Evolutionary conservation across 2,888 invertebrate species (phyloP).

Genomic region (Epirrhoe tristata): DNA sequence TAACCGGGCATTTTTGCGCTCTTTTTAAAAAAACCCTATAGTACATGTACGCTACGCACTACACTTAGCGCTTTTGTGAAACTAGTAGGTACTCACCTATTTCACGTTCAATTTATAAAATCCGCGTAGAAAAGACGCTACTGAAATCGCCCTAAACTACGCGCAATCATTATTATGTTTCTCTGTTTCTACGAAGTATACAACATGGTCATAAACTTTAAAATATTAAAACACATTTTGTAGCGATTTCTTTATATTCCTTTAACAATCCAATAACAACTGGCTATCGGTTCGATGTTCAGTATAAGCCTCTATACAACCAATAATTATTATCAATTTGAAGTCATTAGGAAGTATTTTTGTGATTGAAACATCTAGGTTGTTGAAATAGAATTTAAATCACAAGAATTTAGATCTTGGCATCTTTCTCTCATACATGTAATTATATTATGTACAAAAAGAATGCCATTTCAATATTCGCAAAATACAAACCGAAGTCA

Average conservation of each 20-base stretch:
- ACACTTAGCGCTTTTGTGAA: no score
- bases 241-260: slow-evolving; percentile 33
- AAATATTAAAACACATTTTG: slow-evolving; percentile 32
- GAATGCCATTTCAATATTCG: slow-evolving; percentile 17
- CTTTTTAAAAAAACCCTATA: no score
- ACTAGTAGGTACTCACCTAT: no score
- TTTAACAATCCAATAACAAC: slow-evolving; percentile 39
- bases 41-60: no score
- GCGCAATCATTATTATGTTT: not conserved
- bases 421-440: not conserved
- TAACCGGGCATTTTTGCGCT: no score
- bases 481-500: slow-evolving; percentile 49
- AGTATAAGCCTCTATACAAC: slow-evolving; percentile 28
- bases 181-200: not conserved
- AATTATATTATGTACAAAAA: no score
- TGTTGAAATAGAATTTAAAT: slow-evolving; percentile 1
- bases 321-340: slow-evolving; percentile 9
- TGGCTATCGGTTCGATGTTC: slow-evolving; percentile 26
- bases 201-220: not conserved
- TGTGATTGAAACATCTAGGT: slow-evolving; percentile 1
- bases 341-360: slow-evolving; percentile 8
- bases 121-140: no score
- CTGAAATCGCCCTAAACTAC: no score
- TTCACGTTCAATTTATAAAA: no score
- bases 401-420: not conserved